Conservation (phyloP, 1,140 invertebrate species). For the Lasaia peninsularis region DNA sequence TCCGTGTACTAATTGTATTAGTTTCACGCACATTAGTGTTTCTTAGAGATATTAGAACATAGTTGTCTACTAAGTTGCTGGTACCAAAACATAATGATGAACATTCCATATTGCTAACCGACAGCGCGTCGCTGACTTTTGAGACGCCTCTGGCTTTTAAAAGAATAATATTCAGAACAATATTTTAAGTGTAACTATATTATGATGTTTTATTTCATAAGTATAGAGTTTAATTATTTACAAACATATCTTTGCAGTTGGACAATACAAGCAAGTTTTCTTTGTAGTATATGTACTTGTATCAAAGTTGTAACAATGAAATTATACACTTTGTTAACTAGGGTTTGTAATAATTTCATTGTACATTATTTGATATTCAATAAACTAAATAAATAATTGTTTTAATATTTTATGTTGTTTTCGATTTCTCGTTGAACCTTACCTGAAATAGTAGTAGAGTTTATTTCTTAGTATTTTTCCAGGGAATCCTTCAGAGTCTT, state of each 20-base stretch:
- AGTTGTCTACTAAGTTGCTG: constrained; percentile 17
- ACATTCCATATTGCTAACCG: constrained; percentile 70
- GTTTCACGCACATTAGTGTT: constrained; percentile 8
- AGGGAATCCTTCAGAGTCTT: too few relatives aligned
- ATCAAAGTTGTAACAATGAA: constrained; percentile 73
- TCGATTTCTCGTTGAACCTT: too few relatives aligned
- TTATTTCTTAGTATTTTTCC: too few relatives aligned
- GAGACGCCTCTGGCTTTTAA: constrained; percentile 32
- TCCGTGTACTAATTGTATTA: not conserved
- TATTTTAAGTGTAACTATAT: constrained; percentile 59
- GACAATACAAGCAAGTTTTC: constrained; percentile 73
- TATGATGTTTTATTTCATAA: constrained; percentile 68
- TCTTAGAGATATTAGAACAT: constrained; percentile 4
- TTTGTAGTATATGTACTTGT: constrained; percentile 72
- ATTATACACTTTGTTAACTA: constrained; percentile 55
- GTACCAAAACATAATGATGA: constrained; percentile 42
- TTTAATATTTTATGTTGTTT: constrained; percentile 61
- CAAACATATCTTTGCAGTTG: constrained; percentile 72
- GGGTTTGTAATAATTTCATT: constrained; percentile 70
- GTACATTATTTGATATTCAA: constrained; percentile 73
- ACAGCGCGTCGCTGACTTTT: constrained; percentile 26
- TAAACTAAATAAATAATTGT: constrained; percentile 73
- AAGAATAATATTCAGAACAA: constrained; percentile 70
- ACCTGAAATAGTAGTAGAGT: too few relatives aligned
- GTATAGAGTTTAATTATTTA: constrained; percentile 64